Evolutionary conservation across 1,140 invertebrate genomes (phyloP).

Genomic region (Zaprionus nigranus): DNA sequence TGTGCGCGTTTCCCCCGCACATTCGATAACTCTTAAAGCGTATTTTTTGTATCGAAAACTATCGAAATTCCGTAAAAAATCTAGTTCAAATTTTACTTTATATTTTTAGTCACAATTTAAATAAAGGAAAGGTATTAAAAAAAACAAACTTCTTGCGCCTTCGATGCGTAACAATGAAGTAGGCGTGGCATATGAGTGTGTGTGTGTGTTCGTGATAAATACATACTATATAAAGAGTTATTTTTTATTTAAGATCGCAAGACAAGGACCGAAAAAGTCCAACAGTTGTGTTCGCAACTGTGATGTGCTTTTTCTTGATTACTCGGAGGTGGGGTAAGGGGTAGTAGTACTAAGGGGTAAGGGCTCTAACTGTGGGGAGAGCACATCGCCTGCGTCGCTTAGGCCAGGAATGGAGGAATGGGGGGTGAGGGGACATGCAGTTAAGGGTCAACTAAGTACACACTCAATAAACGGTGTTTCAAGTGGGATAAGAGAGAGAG

Average conservation of each 20-base stretch:
- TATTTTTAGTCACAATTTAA: constrained; percentile 33
- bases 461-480: constrained; percentile 11
- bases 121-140: not conserved
- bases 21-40: constrained; percentile 22
- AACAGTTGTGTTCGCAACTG: constrained; percentile 76
- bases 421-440: constrained; percentile 25
- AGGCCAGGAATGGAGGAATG: not conserved
- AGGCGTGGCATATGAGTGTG: constrained; percentile 28
- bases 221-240: constrained; percentile 28
- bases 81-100: constrained; percentile 10
- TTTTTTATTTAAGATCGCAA: constrained; percentile 42
- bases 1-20: constrained; percentile 4
- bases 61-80: constrained; percentile 16
- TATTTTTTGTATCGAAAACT: constrained; percentile 26
- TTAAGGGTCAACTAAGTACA: constrained; percentile 3
- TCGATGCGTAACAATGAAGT: constrained; percentile 31
- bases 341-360: constrained; percentile 3
- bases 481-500: constrained; percentile 9
- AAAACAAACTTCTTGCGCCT: constrained; percentile 38
- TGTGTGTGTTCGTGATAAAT: not conserved
- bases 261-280: constrained; percentile 84
- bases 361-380: constrained; percentile 19
- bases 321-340: not conserved
- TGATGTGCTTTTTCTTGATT: constrained; percentile 67
- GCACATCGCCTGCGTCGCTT: constrained; percentile 74